Percentiles rank a stretch among this genome's conserved stretches.
These are phyloP conservation scores for Percopsis transmontana DNA, from an alignment of 2,113 vertebrate species.

Conservation along the genomic window DNA sequence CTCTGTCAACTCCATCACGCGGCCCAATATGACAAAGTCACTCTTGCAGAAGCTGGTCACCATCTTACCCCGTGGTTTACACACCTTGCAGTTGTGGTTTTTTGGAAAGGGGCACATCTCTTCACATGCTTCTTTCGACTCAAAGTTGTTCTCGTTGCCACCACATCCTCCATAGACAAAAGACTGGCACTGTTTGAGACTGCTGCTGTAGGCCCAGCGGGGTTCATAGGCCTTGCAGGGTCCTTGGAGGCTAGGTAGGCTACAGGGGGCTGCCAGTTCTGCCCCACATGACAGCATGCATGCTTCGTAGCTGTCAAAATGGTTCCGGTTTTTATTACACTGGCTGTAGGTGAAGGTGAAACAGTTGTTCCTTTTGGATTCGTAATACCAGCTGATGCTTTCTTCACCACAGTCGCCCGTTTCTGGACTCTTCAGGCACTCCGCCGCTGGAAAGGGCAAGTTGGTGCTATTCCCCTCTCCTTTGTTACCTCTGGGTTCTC, in stretches of 20 bases:
- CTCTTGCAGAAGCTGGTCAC: conserved; percentile 95
- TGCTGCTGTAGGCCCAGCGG: conserved; percentile 91
- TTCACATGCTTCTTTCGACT: conserved; percentile 91
- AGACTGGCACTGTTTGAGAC: conserved; percentile 89
- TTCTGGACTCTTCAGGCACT: conserved; percentile 92
- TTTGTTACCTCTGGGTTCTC: conserved; percentile 62
- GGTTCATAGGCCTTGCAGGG: conserved; percentile 93
- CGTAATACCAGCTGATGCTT: conserved; percentile 93
- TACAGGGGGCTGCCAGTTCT: conserved; percentile 86
- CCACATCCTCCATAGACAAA: conserved; percentile 94
- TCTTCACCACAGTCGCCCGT: conserved; percentile 89
- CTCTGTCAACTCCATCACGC: conserved; percentile 88
- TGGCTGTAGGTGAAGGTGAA: conserved; percentile 93
- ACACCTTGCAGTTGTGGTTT: conserved; percentile 87
- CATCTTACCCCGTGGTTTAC: conserved; percentile 91
- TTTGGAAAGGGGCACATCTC: conserved; percentile 92
- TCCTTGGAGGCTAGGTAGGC: conserved; percentile 89
- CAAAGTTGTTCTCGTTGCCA: conserved; percentile 96
- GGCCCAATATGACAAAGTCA: conserved; percentile 93
- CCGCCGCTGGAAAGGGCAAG: conserved; percentile 82
- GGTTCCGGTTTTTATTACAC: conserved; percentile 91
- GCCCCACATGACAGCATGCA: conserved; percentile 91
- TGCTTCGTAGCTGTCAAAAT: conserved; percentile 88
- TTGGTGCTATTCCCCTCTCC: conserved; percentile 74
- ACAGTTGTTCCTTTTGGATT: conserved; percentile 94